These are phyloP conservation scores for Danio tinwini DNA, from an alignment of 2,797 vertebrate genomes.

Conservation along the genomic window DNA sequence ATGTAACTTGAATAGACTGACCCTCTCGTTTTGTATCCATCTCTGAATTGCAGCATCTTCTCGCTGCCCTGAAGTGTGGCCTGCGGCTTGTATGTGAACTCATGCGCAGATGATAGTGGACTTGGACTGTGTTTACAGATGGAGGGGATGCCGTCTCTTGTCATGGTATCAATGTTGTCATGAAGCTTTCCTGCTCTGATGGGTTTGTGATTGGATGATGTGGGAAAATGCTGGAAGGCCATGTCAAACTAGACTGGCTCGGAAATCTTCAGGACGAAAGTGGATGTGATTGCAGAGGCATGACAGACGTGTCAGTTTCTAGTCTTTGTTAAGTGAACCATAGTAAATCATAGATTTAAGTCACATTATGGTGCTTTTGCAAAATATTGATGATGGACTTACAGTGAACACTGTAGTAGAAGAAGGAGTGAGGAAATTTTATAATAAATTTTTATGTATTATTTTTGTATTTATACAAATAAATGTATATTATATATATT, in stretches of 20 bases:
- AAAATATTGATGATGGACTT: neutral
- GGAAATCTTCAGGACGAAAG: conserved; percentile 60
- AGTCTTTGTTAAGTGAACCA: neutral
- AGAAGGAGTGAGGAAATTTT: neutral
- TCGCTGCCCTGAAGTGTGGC: neutral
- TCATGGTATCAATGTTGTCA: conserved; percentile 51
- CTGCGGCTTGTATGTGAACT: conserved; percentile 32
- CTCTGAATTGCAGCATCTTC: neutral
- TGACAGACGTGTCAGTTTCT: conserved; percentile 42
- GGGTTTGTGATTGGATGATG: conserved; percentile 55
- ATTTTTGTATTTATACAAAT: too few relatives aligned
- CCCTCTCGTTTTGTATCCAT: conserved; percentile 43
- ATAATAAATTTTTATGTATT: neutral
- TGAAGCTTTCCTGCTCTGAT: conserved; percentile 51
- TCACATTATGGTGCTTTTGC: neutral
- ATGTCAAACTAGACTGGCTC: conserved; percentile 60
- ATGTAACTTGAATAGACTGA: conserved; percentile 35
- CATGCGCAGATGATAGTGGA: neutral
- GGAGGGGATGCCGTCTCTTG: conserved; percentile 49
- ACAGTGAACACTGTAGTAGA: neutral
- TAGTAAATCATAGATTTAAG: neutral
- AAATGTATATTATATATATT: too few relatives aligned
- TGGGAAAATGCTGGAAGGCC: conserved; percentile 57
- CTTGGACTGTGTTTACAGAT: conserved; percentile 30
- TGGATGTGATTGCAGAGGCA: conserved; percentile 47